A percentile compares a stretch with the other conserved stretches of the same genome.
phyloP scores from a whole-genome alignment of 92 coral and sea anemone species.

The Phenganax marumi region DNA sequence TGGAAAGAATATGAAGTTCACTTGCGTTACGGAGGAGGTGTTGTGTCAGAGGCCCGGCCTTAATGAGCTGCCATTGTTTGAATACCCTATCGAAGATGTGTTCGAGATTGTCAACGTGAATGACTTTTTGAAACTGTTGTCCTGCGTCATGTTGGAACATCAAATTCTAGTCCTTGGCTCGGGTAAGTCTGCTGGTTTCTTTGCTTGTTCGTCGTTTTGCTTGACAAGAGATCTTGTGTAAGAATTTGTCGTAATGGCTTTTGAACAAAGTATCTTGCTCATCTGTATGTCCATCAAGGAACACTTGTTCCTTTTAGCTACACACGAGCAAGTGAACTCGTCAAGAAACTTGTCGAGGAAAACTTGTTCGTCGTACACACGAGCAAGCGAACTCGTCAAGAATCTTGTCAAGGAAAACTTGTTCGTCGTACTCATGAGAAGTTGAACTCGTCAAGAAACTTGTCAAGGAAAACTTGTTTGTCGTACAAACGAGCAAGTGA shows the following conservation, averaged over 20 bases:
- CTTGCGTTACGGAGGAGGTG: conserved; percentile 59
- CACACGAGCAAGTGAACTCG: no score
- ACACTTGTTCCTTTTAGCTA: no score
- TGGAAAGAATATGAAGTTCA: conserved; percentile 92
- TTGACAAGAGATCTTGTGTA: background rate
- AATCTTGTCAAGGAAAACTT: no score
- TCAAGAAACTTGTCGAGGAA: no score
- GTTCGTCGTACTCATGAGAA: no score
- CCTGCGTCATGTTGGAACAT: conserved; percentile 82
- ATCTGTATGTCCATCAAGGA: no score
- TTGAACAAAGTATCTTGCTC: no score
- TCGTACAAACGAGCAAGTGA: background rate
- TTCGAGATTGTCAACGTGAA: conserved; percentile 76
- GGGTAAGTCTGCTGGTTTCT: conserved; percentile 58
- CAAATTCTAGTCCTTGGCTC: conserved; percentile 82
- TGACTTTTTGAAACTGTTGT: conserved; percentile 73
- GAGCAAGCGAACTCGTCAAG: no score
- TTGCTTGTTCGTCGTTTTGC: background rate
- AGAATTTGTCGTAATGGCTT: no score
- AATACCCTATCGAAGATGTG: conserved; percentile 80
- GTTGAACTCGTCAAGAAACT: no score
- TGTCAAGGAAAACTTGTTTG: no score
- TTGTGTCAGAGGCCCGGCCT: conserved; percentile 92
- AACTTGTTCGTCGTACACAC: no score
- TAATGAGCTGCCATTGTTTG: conserved; percentile 93